phyloP scores from a whole-genome alignment of 2,113 vertebrate species.

The Camelus bactrianus region DNA sequence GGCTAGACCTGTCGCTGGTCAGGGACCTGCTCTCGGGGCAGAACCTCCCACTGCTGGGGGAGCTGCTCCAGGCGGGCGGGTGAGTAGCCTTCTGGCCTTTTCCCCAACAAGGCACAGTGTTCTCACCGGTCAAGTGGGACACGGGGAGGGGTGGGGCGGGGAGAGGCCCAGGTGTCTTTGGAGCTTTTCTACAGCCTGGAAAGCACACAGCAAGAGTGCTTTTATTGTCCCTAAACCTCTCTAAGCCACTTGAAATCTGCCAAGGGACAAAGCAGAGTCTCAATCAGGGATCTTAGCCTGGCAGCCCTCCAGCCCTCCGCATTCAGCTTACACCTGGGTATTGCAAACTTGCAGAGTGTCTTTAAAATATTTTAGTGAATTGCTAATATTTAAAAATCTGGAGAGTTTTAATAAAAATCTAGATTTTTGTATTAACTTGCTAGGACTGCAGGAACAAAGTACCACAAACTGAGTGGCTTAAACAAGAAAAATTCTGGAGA shows the following conservation, averaged over 20 bases:
- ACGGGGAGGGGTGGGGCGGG: not conserved
- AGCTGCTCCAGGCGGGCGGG: not conserved
- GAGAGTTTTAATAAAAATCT: not conserved
- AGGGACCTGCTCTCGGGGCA: not conserved
- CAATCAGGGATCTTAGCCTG: not conserved
- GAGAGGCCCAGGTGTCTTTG: not conserved
- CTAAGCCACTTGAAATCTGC: not conserved
- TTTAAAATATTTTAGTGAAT: not conserved
- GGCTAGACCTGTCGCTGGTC: not conserved
- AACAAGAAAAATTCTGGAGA: not conserved
- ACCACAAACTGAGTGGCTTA: no score
- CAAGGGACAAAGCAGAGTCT: not conserved
- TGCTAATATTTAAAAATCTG: not conserved
- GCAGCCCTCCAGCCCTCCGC: not conserved
- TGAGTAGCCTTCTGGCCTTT: constrained; percentile 34
- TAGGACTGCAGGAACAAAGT: not conserved
- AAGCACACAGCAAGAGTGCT: no score
- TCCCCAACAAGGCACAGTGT: not conserved
- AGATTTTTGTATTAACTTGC: not conserved
- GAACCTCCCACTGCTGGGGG: not conserved
- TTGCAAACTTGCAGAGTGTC: not conserved
- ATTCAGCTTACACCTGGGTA: not conserved
- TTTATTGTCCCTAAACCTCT: not conserved
- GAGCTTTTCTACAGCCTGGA: not conserved
- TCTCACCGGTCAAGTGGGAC: not conserved